Evolutionary conservation across 30 jellyfish, hydroid and myxozoan genomes (phyloP), one percentile per base, ranked within the genome.

Genomic region (Hydractinia echinata): DNA sequence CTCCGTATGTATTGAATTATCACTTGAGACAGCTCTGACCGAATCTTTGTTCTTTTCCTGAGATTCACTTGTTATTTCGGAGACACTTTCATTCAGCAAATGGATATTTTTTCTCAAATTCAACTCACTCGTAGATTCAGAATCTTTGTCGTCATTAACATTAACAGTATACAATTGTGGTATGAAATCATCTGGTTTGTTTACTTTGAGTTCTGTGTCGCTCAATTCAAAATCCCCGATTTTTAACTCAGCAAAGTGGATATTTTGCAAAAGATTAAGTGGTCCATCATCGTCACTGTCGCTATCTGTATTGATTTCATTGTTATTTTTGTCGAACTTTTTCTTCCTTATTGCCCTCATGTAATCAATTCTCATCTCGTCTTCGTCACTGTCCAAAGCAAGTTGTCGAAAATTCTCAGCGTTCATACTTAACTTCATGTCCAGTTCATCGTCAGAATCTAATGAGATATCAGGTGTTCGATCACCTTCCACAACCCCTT

Each of bases 371-470:
- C 87, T 85, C 83, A 89, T 54, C 14, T 89, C 97, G 20, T 89
- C 97, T 53, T 89, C 97, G 52, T 89, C 97, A 58, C 97, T 89
- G 79, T 89, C 97, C 20, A 89, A 51, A 5, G 84, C 79, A 54
- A 89, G 68, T 5, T 61, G 76, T 4, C 61, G 51, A 10, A 82
- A 72, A 51, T 64, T 60, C 44, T 61, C 83, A 10, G 64, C 58
- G 30, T 83, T 69, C 8, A 83, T 78, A 60, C 96, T 76, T 4
- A 76, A 53, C 30, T 69, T 55, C 18, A 66, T 7, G 54, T 61
- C 78, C 44, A 88, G 89, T 51, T 87, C 89, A 51, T 85, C 95
- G 11, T 88, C 87, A 8, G 92, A 20, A 49, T 85, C 95, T 6
- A 51, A 15, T 5, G 87, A 80, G 14, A 89, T 81, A n/a, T 89